phyloP scores from a whole-genome alignment of 1,140 invertebrate species.

The Calephelis virginiensis region DNA sequence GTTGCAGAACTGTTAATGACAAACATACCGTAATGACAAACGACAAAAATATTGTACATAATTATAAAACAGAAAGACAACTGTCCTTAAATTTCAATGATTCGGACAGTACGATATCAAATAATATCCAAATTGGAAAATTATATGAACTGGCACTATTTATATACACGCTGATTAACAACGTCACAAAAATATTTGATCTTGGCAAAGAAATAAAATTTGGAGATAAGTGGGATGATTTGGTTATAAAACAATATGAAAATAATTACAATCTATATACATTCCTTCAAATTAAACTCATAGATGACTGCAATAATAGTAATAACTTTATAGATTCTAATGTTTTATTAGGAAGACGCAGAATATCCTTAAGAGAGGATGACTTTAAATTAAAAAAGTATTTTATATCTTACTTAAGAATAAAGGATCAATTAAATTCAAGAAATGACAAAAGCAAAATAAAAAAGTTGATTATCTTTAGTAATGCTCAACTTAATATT shows the following conservation, averaged over 20 bases:
- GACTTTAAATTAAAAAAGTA: conserved; percentile 8
- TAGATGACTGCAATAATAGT: neutral
- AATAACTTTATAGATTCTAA: conserved; percentile 5
- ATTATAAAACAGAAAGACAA: no score
- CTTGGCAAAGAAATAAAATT: conserved; percentile 1
- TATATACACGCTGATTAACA: neutral
- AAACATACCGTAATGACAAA: no score
- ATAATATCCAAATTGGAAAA: neutral
- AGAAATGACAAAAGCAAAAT: conserved; percentile 9
- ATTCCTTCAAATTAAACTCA: conserved; percentile 4
- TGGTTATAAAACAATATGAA: neutral
- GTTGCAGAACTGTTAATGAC: no score
- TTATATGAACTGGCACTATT: conserved; percentile 1
- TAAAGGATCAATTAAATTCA: conserved; percentile 5
- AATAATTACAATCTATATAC: neutral
- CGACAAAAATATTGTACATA: no score
- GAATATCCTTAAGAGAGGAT: conserved; percentile 5
- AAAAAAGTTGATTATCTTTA: conserved; percentile 2
- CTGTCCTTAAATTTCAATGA: neutral
- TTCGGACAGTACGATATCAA: neutral
- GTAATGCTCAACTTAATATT: neutral
- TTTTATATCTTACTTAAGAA: conserved; percentile 8
- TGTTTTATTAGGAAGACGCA: neutral
- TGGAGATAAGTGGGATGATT: neutral
- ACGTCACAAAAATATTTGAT: neutral